A percentile compares a stretch with the other conserved stretches of the same genome.
phyloP scores from a whole-genome alignment of 2,113 vertebrate species.

The Meleagris gallopavo region DNA sequence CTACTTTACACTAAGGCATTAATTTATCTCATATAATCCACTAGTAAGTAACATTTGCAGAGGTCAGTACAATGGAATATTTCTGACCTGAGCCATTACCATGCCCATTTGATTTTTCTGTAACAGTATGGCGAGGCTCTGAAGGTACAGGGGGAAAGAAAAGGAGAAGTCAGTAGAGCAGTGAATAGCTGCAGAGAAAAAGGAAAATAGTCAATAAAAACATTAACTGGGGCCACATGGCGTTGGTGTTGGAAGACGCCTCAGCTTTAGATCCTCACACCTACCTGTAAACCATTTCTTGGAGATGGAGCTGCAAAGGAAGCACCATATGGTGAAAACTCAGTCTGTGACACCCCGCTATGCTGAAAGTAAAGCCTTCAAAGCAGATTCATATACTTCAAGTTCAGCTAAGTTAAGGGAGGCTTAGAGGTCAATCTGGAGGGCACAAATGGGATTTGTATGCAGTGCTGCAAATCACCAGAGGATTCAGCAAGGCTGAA shows the following conservation, averaged over 20 bases:
- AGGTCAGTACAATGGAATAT: constrained; percentile 9
- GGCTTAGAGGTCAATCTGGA: not conserved
- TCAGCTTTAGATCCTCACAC: not conserved
- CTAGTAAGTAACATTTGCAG: constrained; percentile 22
- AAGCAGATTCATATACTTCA: not conserved
- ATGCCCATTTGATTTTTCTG: not conserved
- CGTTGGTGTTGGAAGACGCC: not conserved
- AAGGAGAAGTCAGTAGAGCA: not conserved
- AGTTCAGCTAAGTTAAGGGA: constrained; percentile 27
- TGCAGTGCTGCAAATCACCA: not conserved
- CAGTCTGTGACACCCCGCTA: not conserved
- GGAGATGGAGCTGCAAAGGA: not conserved
- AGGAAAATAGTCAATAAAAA: not conserved
- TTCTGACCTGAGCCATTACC: not conserved
- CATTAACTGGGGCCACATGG: not conserved
- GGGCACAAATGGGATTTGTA: not conserved
- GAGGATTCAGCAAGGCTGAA: not conserved
- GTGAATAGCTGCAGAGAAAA: not conserved
- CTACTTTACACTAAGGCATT: not conserved
- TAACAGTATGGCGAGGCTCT: not conserved
- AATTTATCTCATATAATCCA: constrained; percentile 10
- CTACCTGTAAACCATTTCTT: not conserved
- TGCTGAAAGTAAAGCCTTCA: not conserved
- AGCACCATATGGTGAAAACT: not conserved
- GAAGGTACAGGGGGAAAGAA: not conserved